These are phyloP conservation scores for Percopsis omiscomaycus DNA, from an alignment of 2,797 vertebrate species.

Conservation along the genomic window DNA sequence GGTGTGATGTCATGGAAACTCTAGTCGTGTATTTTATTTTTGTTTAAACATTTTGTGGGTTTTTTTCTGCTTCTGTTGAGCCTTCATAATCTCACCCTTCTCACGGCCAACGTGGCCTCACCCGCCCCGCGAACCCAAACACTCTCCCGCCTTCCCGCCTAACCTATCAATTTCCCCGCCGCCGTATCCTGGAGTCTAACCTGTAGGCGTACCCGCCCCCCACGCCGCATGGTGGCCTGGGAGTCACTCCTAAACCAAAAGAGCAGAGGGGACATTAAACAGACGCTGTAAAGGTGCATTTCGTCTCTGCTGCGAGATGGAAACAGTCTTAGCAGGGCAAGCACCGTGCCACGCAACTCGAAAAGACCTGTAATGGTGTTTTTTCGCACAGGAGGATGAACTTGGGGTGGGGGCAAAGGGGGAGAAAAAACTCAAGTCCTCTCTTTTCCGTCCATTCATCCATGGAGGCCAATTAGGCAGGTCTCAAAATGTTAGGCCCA, in stretches of 20 bases:
- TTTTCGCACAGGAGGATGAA: conserved; percentile 23
- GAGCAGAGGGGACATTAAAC: background rate
- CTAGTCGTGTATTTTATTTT: too few species aligned
- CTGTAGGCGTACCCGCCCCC: background rate
- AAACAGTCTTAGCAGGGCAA: conserved; percentile 27
- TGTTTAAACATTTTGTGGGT: too few species aligned
- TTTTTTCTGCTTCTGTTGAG: too few species aligned
- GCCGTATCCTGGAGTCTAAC: too few species aligned
- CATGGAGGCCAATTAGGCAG: conserved; percentile 1
- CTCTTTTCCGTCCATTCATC: conserved; percentile 9
- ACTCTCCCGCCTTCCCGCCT: background rate
- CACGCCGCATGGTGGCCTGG: too few species aligned
- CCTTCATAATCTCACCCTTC: too few species aligned
- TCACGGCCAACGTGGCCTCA: too few species aligned
- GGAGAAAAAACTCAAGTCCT: conserved; percentile 12
- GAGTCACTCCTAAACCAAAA: too few species aligned
- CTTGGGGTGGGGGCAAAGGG: conserved; percentile 9
- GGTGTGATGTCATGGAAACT: too few species aligned
- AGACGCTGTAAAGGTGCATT: conserved; percentile 21
- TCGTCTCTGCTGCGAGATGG: background rate
- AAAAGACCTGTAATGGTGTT: conserved; percentile 24
- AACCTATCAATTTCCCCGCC: too few species aligned
- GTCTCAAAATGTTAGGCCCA: too few species aligned
- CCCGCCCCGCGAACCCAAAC: too few species aligned
- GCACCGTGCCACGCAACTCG: conserved; percentile 41